Evolutionary conservation across 23 tunicate genomes (phyloP), one percentile per base, ranked within the genome.

Genomic region (Trididemnum nubilum): DNA sequence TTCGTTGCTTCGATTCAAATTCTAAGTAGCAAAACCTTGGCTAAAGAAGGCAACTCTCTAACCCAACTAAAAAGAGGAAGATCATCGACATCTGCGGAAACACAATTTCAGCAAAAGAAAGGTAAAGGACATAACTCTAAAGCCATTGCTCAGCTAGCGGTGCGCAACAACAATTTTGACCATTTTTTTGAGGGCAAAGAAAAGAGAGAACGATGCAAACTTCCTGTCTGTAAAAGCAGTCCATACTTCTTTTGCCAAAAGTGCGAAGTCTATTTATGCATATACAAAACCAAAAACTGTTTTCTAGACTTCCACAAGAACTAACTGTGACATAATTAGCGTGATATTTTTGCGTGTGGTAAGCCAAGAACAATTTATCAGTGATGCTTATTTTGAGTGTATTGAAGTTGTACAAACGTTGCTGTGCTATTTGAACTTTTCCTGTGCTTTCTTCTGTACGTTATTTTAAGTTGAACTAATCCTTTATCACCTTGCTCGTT

Each of bases 251-350:
- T 15, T 73, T 73, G 78, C 58, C 28, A 38, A 7, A 73, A 73
- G 24, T 73, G 78, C 33, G 27, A 73, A 40, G 78, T 73, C 2
- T 39, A 73, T 38, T 26, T 37, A 3, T 73, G 78, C 32, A 38
- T 73, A 19, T 5, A 19, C 28, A 73, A 73, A 37, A 73, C n/a
- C 25, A 73, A 73, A 27, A 73, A 73, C 58, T 73, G 78, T 26
- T 73, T 73, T 24, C 12, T 19, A 21, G 57, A 38, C 7, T 73
- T 73, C 33, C 78, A 73, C 31, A 73, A 38, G 15, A n/a, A 38
- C 29, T 73, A 39, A 73, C 2, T n/a, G 19, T 5, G 33, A 7
- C 9, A 18, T 69, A 5, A 7, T 33, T 30, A 28, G 74, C 38
- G 4, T n/a, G 7, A 26, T 24, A 15, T 21, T 63, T 22, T 63